Evolutionary conservation across 1,140 invertebrate genomes (phyloP).

Genomic region (Steinernema khuongi): DNA sequence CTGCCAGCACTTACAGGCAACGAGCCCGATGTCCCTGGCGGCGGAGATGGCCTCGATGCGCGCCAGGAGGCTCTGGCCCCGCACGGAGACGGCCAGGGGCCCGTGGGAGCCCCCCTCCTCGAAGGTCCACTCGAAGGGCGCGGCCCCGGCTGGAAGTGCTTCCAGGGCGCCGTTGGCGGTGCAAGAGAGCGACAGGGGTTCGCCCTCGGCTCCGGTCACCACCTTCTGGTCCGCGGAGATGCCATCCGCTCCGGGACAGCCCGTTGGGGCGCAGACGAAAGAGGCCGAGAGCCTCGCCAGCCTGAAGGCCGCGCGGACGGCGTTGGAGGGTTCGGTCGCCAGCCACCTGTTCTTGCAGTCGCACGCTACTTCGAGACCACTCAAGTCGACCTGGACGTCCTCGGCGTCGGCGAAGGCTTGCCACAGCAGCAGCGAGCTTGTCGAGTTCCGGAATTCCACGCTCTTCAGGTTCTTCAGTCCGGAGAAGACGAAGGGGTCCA

Average conservation of each 20-base stretch:
- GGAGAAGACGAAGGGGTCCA: background rate
- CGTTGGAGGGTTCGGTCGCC: background rate
- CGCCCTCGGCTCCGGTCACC: background rate
- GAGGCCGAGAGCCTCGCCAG: background rate
- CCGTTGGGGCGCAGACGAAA: background rate
- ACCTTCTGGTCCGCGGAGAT: background rate
- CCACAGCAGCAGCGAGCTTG: background rate
- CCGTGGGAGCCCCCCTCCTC: background rate
- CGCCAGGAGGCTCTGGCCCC: background rate
- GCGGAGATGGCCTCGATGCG: background rate
- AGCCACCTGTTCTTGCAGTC: background rate
- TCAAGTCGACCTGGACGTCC: background rate
- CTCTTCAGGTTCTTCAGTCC: background rate
- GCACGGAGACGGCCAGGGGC: background rate
- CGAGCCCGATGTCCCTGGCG: constrained; percentile 18
- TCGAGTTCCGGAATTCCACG: background rate
- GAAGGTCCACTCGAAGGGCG: background rate
- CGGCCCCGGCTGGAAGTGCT: background rate
- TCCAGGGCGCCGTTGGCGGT: background rate
- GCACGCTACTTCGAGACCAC: background rate
- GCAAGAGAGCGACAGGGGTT: background rate
- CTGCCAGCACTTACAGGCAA: constrained; percentile 30
- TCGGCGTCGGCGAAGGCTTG: background rate
- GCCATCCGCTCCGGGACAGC: background rate
- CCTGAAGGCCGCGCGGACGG: background rate